phyloP scores from a whole-genome alignment of 35 echinoderm and acorn worm species.

The Chiridota heheva region DNA sequence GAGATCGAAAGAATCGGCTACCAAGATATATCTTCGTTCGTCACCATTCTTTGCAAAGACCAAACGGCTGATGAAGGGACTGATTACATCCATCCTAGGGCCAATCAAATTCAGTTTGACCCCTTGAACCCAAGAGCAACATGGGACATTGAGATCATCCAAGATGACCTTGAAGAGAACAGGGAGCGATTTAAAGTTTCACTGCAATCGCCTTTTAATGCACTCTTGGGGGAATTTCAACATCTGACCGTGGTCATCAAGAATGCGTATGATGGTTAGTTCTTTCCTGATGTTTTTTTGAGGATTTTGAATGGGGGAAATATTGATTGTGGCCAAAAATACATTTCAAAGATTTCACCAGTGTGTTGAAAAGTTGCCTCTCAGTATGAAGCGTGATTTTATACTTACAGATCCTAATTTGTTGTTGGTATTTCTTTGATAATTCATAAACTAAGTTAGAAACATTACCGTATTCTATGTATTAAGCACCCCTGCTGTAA shows the following conservation, averaged over 20 bases:
- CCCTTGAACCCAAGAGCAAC: slow-evolving; percentile 56
- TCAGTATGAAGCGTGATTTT: background rate
- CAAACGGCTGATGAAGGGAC: slow-evolving; percentile 53
- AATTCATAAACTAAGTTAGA: background rate
- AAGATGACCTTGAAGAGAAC: slow-evolving; percentile 82
- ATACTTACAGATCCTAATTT: background rate
- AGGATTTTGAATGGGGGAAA: background rate
- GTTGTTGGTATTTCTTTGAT: background rate
- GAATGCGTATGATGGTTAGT: slow-evolving; percentile 79
- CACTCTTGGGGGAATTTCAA: slow-evolving; percentile 63
- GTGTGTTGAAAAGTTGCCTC: too few relatives aligned
- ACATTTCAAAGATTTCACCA: too few relatives aligned
- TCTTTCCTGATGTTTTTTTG: background rate
- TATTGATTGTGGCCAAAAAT: background rate
- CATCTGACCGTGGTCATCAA: slow-evolving; percentile 77
- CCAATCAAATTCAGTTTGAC: slow-evolving; percentile 89
- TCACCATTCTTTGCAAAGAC: slow-evolving; percentile 48
- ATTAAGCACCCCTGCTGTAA: too few relatives aligned
- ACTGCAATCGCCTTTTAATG: slow-evolving; percentile 67
- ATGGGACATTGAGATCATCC: slow-evolving; percentile 69
- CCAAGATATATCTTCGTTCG: slow-evolving; percentile 77
- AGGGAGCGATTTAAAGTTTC: slow-evolving; percentile 73
- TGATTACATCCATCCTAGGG: slow-evolving; percentile 60
- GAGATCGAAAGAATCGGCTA: slow-evolving; percentile 69
- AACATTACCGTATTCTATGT: too few relatives aligned